Conservation (phyloP, 2,797 vertebrate genomes). For the Acomys russatus region DNA sequence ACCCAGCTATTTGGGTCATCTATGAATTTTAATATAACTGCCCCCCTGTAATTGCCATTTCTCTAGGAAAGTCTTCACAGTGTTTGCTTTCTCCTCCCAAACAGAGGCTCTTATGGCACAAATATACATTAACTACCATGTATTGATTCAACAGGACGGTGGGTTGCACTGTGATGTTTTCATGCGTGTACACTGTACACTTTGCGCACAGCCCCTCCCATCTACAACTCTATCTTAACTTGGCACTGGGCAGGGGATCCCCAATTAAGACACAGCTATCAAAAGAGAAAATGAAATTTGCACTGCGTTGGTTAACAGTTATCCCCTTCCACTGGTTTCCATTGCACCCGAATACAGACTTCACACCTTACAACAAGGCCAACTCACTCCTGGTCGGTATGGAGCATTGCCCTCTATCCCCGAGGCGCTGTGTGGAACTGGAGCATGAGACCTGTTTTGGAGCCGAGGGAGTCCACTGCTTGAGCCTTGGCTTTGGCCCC, state of each 20-base stretch:
- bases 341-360: background rate
- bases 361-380: conserved; percentile 5
- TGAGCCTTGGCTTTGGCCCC: background rate
- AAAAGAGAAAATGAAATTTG: conserved; percentile 46
- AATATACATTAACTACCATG: background rate
- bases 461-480: background rate
- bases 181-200: background rate
- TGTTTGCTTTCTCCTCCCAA: background rate
- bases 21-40: conserved; percentile 65
- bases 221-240: background rate
- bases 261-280: conserved; percentile 46
- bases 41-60: background rate
- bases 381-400: background rate
- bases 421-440: background rate
- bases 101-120: background rate
- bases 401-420: background rate
- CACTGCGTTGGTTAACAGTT: background rate
- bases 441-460: background rate
- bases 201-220: background rate
- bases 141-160: background rate
- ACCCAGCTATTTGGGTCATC: conserved; percentile 41
- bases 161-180: background rate
- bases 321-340: conserved; percentile 10
- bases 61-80: conserved; percentile 22
- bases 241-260: conserved; percentile 1